Percentiles rank a stretch among this genome's conserved stretches.
phyloP scores from a whole-genome alignment of 2,113 vertebrate species.

The Lichenostomus cassidix region DNA sequence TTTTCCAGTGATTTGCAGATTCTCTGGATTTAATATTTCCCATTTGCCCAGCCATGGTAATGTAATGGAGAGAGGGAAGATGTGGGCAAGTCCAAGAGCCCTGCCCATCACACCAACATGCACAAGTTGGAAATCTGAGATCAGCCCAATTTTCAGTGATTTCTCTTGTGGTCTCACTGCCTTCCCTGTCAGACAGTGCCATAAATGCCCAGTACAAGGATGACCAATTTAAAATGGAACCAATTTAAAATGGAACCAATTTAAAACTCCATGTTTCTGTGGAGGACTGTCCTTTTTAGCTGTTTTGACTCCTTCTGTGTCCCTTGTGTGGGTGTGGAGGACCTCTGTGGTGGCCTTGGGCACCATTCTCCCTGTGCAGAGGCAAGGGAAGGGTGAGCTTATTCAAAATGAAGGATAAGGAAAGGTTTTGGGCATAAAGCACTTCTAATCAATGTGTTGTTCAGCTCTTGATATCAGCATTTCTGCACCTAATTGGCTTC shows the following conservation, averaged over 20 bases:
- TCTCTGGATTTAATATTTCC: not conserved
- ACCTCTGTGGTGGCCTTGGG: not conserved
- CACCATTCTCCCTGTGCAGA: not conserved
- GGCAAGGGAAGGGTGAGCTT: not conserved
- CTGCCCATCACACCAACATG: accelerated
- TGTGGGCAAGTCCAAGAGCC: not conserved
- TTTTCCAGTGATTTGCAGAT: not conserved
- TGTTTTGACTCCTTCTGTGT: not conserved
- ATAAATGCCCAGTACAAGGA: not conserved
- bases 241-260: not conserved
- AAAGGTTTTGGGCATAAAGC: not conserved
- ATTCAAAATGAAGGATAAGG: not conserved
- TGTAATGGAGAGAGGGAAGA: not conserved
- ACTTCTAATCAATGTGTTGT: accelerated
- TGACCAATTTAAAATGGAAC: not conserved
- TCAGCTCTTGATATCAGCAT: not conserved
- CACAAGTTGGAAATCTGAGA: not conserved
- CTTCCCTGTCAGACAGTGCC: not conserved
- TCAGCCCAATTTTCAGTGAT: not conserved
- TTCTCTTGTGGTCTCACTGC: not conserved
- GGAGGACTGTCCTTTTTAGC: not conserved
- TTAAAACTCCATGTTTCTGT: not conserved
- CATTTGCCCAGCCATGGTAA: not conserved
- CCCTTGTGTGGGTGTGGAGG: not conserved
- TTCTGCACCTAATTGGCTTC: not conserved